Evolutionary conservation across 2,888 invertebrate genomes (phyloP).

Genomic region (Eustalomyia histrio): DNA sequence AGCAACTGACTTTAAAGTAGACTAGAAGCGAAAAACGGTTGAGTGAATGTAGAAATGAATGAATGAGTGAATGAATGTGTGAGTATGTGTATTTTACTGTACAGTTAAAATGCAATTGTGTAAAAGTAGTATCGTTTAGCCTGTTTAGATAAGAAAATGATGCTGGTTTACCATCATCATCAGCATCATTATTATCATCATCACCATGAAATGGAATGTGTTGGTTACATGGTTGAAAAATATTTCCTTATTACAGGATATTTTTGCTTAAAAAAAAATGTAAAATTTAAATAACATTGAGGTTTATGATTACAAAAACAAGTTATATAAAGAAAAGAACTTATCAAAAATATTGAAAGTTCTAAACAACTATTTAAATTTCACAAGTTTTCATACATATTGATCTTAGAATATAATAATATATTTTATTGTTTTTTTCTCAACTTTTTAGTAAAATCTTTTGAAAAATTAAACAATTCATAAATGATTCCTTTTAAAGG

Average conservation of each 20-base stretch:
- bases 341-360: too few species aligned
- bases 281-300: neutral
- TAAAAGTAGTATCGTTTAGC: slow-evolving; percentile 63
- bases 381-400: neutral
- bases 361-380: too few species aligned
- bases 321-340: too few species aligned
- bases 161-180: slow-evolving; percentile 50
- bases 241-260: neutral
- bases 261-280: neutral
- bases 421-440: neutral
- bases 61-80: neutral
- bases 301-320: neutral
- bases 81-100: neutral
- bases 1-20: slow-evolving; percentile 44
- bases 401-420: neutral
- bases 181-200: slow-evolving; percentile 30
- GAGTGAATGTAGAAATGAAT: neutral
- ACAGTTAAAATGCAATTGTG: slow-evolving; percentile 50
- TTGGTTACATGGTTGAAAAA: neutral
- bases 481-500: slow-evolving; percentile 1
- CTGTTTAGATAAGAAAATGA: slow-evolving; percentile 68
- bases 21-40: slow-evolving; percentile 35
- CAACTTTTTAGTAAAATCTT: neutral
- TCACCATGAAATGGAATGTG: slow-evolving; percentile 20
- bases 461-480: neutral